A percentile compares a stretch with the other conserved stretches of the same genome.
These are phyloP conservation scores for Eumaeus atala DNA, from an alignment of 1,140 invertebrate species.

Conservation along the genomic window DNA sequence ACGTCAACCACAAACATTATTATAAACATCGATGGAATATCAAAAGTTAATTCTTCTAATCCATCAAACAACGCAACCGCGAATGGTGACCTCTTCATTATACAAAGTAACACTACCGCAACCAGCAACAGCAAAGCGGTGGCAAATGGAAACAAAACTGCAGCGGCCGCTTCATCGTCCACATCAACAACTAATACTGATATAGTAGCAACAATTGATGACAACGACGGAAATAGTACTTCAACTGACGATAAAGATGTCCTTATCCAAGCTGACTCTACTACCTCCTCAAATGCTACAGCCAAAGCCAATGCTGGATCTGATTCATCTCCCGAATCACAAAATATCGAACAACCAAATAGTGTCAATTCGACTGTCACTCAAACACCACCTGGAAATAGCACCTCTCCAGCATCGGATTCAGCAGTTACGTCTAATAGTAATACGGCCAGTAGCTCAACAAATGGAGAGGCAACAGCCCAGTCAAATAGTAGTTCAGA, in stretches of 20 bases:
- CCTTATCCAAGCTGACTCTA: slow-evolving; percentile 24
- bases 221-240: slow-evolving; percentile 13
- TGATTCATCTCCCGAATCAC: not conserved
- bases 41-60: not conserved
- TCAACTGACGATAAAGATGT: slow-evolving; percentile 24
- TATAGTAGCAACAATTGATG: slow-evolving; percentile 23
- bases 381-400: slow-evolving; percentile 1
- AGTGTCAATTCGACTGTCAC: not conserved
- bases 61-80: not conserved
- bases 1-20: slow-evolving; percentile 31
- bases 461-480: not conserved
- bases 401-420: not conserved
- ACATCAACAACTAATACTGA: slow-evolving; percentile 24
- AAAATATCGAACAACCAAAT: not conserved
- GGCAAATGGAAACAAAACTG: slow-evolving; percentile 14
- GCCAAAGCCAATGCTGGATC: slow-evolving; percentile 3
- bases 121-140: slow-evolving; percentile 20
- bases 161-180: slow-evolving; percentile 18
- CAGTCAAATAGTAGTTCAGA: not conserved
- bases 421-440: not conserved
- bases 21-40: slow-evolving; percentile 27
- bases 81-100: slow-evolving; percentile 24
- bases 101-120: slow-evolving; percentile 23
- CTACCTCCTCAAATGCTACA: slow-evolving; percentile 18
- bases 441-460: not conserved